These are phyloP conservation scores for Diadegma fenestrale DNA, from an alignment of 2,888 invertebrate species.

Conservation along the genomic window DNA sequence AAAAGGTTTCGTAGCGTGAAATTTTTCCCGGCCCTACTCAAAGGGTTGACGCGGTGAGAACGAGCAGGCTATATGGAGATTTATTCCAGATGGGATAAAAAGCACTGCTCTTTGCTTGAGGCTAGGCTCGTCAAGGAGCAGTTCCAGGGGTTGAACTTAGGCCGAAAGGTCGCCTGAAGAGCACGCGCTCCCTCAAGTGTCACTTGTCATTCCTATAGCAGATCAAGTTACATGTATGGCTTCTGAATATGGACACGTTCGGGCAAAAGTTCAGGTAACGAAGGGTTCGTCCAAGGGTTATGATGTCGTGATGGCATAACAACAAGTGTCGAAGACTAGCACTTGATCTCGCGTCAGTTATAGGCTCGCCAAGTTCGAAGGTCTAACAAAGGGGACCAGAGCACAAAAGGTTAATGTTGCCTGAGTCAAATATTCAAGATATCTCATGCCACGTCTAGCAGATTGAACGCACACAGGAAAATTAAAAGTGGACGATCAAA, in stretches of 20 bases:
- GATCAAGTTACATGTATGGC: slow-evolving; percentile 1
- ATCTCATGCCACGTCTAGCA: not conserved
- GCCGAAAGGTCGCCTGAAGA: not conserved
- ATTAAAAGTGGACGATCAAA: not conserved
- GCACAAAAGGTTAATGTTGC: not conserved
- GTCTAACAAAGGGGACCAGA: not conserved
- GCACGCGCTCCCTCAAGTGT: not conserved
- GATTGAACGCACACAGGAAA: not conserved
- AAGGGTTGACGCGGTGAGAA: not conserved
- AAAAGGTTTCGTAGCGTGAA: not conserved
- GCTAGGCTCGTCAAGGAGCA: not conserved
- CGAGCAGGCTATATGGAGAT: not conserved
- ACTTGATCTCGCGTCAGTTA: slow-evolving; percentile 1
- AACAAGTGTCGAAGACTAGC: not conserved
- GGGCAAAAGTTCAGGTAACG: not conserved
- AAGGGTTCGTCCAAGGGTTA: slow-evolving; percentile 1
- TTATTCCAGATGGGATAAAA: not conserved
- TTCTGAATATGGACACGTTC: slow-evolving; percentile 1
- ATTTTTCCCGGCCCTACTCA: not conserved
- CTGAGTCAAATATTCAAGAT: not conserved
- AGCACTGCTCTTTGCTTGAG: not conserved
- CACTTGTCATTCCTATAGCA: not conserved
- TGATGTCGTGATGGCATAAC: not conserved
- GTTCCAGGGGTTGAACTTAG: not conserved
- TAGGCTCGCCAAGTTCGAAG: not conserved